Conservation (phyloP, 2,113 vertebrate genomes). For the Prionailurus bengalensis region DNA sequence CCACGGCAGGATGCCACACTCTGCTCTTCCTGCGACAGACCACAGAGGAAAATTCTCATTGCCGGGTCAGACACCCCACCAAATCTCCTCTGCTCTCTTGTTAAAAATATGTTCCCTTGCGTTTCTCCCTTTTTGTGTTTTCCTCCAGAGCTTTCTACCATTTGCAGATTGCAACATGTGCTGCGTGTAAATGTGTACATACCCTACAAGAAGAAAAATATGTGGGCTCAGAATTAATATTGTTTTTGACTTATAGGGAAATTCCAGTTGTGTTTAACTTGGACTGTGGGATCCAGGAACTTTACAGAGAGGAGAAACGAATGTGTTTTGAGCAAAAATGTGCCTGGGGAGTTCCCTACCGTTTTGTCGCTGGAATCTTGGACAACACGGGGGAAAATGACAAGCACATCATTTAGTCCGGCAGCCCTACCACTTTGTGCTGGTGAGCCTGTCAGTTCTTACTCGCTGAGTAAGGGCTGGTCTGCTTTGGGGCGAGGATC, state of each 20-base stretch:
- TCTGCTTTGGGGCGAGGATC: conserved; percentile 69
- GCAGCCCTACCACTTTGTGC: conserved; percentile 74
- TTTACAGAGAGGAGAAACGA: conserved; percentile 86
- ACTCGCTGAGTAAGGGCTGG: conserved; percentile 70
- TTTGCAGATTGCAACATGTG: conserved; percentile 82
- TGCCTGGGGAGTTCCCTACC: conserved; percentile 88
- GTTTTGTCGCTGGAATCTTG: conserved; percentile 87
- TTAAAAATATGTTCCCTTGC: conserved; percentile 76
- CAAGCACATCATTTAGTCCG: conserved; percentile 82
- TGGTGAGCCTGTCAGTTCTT: conserved; percentile 73
- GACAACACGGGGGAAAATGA: conserved; percentile 85
- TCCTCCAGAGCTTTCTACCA: conserved; percentile 70
- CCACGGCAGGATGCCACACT: conserved; percentile 72
- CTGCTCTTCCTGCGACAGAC: conserved; percentile 80
- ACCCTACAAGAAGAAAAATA: conserved; percentile 88
- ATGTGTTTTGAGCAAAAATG: conserved; percentile 83
- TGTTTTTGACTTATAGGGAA: conserved; percentile 91
- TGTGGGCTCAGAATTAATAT: conserved; percentile 89
- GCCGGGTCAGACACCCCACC: conserved; percentile 81
- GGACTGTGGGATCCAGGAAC: conserved; percentile 83
- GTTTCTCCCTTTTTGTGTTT: conserved; percentile 73
- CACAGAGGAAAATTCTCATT: conserved; percentile 79
- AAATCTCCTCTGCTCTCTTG: conserved; percentile 69
- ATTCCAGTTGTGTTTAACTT: conserved; percentile 92
- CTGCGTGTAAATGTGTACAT: conserved; percentile 87